These are phyloP conservation scores for Patella pellucida DNA, from an alignment of 2,888 invertebrate species.

Conservation along the genomic window DNA sequence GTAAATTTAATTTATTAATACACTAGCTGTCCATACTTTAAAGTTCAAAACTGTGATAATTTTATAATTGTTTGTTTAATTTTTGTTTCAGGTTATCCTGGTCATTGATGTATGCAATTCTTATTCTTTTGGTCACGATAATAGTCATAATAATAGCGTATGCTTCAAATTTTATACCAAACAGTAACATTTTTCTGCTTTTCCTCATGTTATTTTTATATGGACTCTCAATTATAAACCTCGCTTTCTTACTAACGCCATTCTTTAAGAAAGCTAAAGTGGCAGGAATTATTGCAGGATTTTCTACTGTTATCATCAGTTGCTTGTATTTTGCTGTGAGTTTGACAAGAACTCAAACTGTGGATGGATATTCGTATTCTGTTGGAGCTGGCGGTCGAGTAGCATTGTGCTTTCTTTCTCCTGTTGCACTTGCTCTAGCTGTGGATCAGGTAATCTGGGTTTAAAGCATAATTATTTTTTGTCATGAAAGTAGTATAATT, in stretches of 20 bases:
- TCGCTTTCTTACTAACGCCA: constrained; percentile 87
- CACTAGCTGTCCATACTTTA: too few relatives aligned
- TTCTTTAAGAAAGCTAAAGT: constrained; percentile 82
- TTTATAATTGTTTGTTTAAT: not conserved
- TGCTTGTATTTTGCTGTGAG: constrained; percentile 86
- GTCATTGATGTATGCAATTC: constrained; percentile 83
- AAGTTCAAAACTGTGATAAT: too few relatives aligned
- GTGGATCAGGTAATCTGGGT: constrained; percentile 81
- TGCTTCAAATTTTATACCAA: constrained; percentile 80
- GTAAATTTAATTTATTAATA: too few relatives aligned
- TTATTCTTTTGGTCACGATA: constrained; percentile 80
- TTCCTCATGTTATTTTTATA: constrained; percentile 84
- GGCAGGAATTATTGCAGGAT: constrained; percentile 81
- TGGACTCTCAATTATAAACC: constrained; percentile 85
- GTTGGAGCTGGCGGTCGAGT: constrained; percentile 79
- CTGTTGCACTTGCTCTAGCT: constrained; percentile 85
- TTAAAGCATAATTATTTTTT: too few relatives aligned
- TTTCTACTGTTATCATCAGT: constrained; percentile 83
- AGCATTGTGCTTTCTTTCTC: constrained; percentile 85
- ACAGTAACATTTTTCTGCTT: constrained; percentile 83
- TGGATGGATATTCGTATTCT: constrained; percentile 48
- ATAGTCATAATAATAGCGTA: constrained; percentile 70
- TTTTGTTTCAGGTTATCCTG: constrained; percentile 81
- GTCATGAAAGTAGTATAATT: too few relatives aligned
- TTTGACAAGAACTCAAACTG: constrained; percentile 70